Evolutionary conservation across 2,888 invertebrate species (phyloP).

Genomic region (Rhimphoctona megacephalus): DNA sequence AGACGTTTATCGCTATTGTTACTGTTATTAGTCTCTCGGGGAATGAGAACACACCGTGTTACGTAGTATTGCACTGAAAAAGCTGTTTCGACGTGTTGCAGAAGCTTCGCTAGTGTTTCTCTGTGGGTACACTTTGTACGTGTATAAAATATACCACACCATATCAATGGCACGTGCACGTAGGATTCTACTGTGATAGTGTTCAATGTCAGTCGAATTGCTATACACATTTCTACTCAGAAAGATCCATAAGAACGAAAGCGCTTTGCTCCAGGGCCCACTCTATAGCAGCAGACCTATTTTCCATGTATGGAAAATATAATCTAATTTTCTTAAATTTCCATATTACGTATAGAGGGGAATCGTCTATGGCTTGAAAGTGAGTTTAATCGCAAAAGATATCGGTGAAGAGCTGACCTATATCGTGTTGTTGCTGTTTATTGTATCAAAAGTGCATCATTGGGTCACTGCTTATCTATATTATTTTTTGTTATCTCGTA

Average conservation of each 20-base stretch:
- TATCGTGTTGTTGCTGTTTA: background rate
- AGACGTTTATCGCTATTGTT: conserved; percentile 70
- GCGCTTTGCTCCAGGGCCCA: conserved; percentile 42
- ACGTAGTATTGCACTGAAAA: conserved; percentile 32
- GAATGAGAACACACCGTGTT: conserved; percentile 42
- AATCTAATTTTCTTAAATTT: conserved; percentile 61
- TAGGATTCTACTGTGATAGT: conserved; percentile 13
- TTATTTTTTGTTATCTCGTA: background rate
- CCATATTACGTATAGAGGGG: conserved; percentile 24
- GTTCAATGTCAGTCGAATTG: conserved; percentile 9
- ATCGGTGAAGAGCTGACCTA: conserved; percentile 2
- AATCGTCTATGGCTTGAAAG: conserved; percentile 17
- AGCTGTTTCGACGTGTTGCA: conserved; percentile 39
- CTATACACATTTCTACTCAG: conserved; percentile 12
- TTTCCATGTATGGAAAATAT: conserved; percentile 48
- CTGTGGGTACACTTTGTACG: conserved; percentile 11
- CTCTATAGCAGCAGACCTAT: background rate
- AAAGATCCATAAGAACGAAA: conserved; percentile 41
- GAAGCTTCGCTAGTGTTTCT: conserved; percentile 9
- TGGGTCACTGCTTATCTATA: background rate
- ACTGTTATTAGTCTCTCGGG: conserved; percentile 67
- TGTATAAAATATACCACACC: conserved; percentile 22
- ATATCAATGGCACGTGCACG: conserved; percentile 12
- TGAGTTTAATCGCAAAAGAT: conserved; percentile 36
- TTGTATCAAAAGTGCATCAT: background rate